Base-by-base conservation (phyloP, 2,797 vertebrate genomes). In the Myripristis jacobus region DNA sequence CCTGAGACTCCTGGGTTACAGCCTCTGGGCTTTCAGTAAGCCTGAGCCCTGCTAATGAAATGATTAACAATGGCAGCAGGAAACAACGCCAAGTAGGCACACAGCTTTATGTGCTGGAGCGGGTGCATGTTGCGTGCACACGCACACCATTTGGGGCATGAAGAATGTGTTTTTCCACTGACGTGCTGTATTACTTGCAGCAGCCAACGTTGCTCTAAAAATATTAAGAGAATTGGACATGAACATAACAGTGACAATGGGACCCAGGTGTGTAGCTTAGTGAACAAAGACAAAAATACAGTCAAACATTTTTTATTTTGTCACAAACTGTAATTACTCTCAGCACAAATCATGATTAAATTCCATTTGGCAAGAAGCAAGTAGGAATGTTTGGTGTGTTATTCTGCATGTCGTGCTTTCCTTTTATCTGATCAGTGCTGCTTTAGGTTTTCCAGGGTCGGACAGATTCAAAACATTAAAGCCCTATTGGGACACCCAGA, bases 1-100 rank as follows among this genome's bases (percentile, higher is more conserved):
- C 55, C 34, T 65, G 66, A 51, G 38, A 63, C 64, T 38, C 41
- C 27, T 16, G 34, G 21, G 67, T 62, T 61, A 66, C 44, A 71
- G 71, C 64, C 52, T 66, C 29, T 69, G 36, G 24, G 34, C 57
- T 79, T 58, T 76, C 47, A 57, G 50, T 47, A 61, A 63, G 27
- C 71, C n/a, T 48, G 4, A 25, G 6, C 74, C 53, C 64, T 74
- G 51, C 50, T 87, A 52, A 83, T 88, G 43, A 75, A 87, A 75
- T 76, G 24, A 85, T 79, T 67, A 66, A 77, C 81, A 82, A 66
- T 72, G 47, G 57, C 60, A 82, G 80, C 62, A 31, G 34, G 75
- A 61, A 85, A 72, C 63, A 72, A 62, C 59, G 67, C 71, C 73
- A 77, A 82, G 57, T 61, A 76, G 60, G 68, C 16, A 11, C 83